Percentiles rank a stretch among this genome's conserved stretches.
Evolutionary conservation across 2,113 vertebrate species (phyloP).

Genomic region (Periophthalmus modestus): DNA sequence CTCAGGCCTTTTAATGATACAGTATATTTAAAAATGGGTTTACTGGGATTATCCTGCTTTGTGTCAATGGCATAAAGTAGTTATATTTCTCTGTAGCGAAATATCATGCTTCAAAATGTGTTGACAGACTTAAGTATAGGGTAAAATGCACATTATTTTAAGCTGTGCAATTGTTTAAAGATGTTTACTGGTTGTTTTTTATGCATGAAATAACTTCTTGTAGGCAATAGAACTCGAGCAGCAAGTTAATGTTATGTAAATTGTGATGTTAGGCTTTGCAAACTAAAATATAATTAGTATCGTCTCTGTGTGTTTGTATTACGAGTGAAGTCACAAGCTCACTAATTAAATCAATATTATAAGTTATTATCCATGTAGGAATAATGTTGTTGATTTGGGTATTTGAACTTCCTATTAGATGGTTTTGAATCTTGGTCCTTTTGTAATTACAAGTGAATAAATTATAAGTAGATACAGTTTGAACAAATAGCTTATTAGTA

Average conservation of each 20-base stretch:
- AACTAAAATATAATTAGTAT: conserved; percentile 60
- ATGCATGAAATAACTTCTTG: background rate
- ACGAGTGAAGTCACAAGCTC: conserved; percentile 30
- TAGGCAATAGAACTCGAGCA: background rate
- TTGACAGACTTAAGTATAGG: too few relatives aligned
- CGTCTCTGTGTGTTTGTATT: conserved; percentile 36
- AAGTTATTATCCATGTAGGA: conserved; percentile 62
- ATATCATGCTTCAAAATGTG: too few relatives aligned
- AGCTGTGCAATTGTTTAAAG: too few relatives aligned
- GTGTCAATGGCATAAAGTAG: too few relatives aligned
- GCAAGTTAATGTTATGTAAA: background rate
- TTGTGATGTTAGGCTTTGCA: conserved; percentile 35
- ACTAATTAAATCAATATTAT: conserved; percentile 68
- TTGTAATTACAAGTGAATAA: conserved; percentile 41
- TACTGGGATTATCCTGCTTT: too few relatives aligned
- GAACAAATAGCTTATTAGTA: conserved; percentile 41
- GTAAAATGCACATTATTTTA: too few relatives aligned
- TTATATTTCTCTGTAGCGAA: too few relatives aligned
- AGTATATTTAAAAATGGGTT: too few relatives aligned
- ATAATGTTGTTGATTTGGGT: conserved; percentile 47
- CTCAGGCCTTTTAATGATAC: too few relatives aligned
- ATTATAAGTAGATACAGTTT: conserved; percentile 26
- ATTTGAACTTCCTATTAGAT: conserved; percentile 57
- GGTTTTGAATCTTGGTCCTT: conserved; percentile 26
- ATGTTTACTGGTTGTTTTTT: background rate